phyloP scores from a whole-genome alignment of 35 echinoderm and acorn worm species.

The Holothuria glaberrima region DNA sequence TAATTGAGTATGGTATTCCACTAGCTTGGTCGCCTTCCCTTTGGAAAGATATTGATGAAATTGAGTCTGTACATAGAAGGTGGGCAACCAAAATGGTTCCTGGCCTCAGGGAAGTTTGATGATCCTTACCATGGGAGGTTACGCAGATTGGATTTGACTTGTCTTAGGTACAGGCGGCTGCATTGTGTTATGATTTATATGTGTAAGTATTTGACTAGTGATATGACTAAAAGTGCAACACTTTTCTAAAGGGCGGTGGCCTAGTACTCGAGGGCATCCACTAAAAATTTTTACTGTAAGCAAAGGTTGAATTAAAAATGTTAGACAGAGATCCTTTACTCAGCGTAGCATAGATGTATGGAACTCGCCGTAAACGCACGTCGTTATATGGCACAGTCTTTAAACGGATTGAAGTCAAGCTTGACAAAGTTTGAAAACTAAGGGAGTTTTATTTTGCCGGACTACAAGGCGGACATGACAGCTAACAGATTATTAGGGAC shows the following conservation, averaged over 20 bases:
- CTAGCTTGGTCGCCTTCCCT: not conserved
- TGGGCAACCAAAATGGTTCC: not conserved
- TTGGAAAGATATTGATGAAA: not conserved
- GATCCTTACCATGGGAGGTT: not conserved
- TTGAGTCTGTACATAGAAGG: not conserved
- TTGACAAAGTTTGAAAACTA: not conserved
- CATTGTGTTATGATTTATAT: constrained; percentile 6
- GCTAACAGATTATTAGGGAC: not conserved
- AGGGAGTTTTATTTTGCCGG: not conserved
- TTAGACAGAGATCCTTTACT: too few relatives aligned
- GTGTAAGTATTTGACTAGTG: constrained; percentile 26
- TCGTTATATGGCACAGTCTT: not conserved
- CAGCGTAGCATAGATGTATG: too few relatives aligned
- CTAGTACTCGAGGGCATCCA: not conserved
- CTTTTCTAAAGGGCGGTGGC: not conserved
- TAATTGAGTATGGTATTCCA: not conserved
- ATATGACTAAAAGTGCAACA: not conserved
- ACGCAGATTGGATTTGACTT: too few relatives aligned
- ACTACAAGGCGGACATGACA: not conserved
- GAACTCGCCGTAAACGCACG: not conserved
- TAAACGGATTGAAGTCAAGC: constrained; percentile 21
- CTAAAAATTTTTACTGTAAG: not conserved
- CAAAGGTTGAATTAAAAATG: too few relatives aligned
- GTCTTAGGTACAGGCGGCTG: not conserved
- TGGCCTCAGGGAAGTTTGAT: too few relatives aligned